Conservation (phyloP, 2,797 vertebrate species). For the Gambusia yucatana region DNA sequence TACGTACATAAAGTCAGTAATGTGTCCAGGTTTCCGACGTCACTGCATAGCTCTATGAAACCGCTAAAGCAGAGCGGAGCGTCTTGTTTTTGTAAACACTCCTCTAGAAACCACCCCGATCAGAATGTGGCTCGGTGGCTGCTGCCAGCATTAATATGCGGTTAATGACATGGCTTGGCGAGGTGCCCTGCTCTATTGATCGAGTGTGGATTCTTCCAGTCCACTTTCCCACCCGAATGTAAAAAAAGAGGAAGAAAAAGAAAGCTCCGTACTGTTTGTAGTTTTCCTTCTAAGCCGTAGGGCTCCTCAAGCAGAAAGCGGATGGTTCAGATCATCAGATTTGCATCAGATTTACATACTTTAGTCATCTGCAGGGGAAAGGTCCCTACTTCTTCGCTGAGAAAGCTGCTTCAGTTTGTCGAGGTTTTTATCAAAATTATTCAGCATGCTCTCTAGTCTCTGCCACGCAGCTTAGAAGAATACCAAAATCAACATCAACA, state of each 20-base stretch:
- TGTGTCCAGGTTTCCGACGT: conserved; percentile 69
- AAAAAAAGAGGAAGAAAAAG: conserved; percentile 50
- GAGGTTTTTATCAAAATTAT: conserved; percentile 5
- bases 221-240: conserved; percentile 73
- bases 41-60: conserved; percentile 74
- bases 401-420: conserved; percentile 7
- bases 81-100: conserved; percentile 81
- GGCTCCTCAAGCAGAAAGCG: conserved; percentile 37
- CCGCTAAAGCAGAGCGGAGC: conserved; percentile 65
- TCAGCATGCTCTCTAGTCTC: conserved; percentile 23
- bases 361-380: conserved; percentile 53
- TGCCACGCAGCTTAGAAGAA: neutral
- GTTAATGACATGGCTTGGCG: conserved; percentile 81
- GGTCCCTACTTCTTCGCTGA: conserved; percentile 16
- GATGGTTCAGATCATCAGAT: conserved; percentile 61
- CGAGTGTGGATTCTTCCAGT: conserved; percentile 71
- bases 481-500: conserved; percentile 4
- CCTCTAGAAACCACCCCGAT: conserved; percentile 76
- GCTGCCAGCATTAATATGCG: conserved; percentile 80
- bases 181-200: conserved; percentile 72
- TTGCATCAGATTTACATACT: conserved; percentile 59
- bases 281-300: conserved; percentile 48
- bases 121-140: conserved; percentile 69
- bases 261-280: conserved; percentile 39
- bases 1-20: conserved; percentile 57